A percentile compares a stretch with the other conserved stretches of the same genome.
These are phyloP conservation scores for Chelonia mydas DNA, from an alignment of 2,797 vertebrate genomes.

Conservation along the genomic window DNA sequence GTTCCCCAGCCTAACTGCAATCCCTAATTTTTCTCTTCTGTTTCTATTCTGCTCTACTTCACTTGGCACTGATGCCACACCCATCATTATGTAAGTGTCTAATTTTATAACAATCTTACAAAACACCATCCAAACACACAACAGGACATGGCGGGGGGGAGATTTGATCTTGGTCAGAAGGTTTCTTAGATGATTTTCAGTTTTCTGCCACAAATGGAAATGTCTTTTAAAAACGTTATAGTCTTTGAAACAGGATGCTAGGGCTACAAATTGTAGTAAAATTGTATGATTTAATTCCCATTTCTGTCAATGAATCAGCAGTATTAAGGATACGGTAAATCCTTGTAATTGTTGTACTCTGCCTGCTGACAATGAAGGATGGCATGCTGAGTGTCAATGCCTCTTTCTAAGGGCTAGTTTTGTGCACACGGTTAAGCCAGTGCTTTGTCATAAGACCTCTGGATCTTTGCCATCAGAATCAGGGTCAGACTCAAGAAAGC, in stretches of 20 bases:
- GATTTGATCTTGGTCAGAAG: neutral
- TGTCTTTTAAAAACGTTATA: neutral
- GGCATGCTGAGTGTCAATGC: neutral
- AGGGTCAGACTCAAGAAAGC: neutral
- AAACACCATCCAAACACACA: neutral
- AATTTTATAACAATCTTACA: neutral
- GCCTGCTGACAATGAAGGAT: constrained; percentile 31
- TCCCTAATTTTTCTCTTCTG: neutral
- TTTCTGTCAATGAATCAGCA: constrained; percentile 57
- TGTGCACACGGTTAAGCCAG: neutral
- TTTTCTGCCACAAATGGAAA: neutral
- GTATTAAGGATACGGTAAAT: constrained; percentile 24
- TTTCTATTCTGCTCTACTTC: neutral
- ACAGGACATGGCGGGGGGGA: neutral
- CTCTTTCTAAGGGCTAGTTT: neutral
- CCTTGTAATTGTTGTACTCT: constrained; percentile 2
- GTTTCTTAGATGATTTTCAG: accelerated
- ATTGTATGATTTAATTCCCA: constrained; percentile 5
- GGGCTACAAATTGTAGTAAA: constrained; percentile 10
- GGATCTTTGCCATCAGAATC: neutral
- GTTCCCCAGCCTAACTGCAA: neutral
- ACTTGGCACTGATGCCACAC: neutral
- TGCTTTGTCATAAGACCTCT: neutral
- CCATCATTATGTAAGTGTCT: neutral
- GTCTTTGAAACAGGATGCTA: neutral